phyloP scores from a whole-genome alignment of 2,113 vertebrate species.

The Amblyornis subalaris region DNA sequence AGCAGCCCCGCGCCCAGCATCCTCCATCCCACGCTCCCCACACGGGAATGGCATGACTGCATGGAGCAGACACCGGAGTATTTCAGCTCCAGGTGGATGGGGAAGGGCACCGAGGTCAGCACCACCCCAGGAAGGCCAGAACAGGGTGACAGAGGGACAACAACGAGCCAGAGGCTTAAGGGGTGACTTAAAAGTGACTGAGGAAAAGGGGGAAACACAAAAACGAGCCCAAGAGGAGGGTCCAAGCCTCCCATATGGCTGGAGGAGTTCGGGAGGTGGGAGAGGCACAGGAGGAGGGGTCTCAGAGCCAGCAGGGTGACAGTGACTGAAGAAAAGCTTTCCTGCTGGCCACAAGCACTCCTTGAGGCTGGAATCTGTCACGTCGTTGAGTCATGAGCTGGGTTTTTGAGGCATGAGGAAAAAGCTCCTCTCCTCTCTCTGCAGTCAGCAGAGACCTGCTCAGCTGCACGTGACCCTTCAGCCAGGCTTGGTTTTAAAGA shows the following conservation, averaged over 20 bases:
- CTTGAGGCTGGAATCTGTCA: background rate
- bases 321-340: background rate
- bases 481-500: background rate
- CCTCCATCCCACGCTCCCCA: background rate
- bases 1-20: background rate
- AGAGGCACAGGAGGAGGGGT: background rate
- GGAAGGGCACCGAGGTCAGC: background rate
- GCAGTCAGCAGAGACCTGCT: background rate
- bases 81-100: rapidly evolving
- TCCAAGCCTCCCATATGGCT: rapidly evolving
- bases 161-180: background rate
- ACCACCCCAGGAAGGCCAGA: background rate
- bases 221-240: rapidly evolving
- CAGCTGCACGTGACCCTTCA: background rate
- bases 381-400: background rate
- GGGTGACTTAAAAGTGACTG: background rate
- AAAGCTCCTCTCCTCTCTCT: background rate
- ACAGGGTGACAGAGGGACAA: background rate
- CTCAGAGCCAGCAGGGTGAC: background rate
- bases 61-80: rapidly evolving
- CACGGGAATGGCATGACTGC: rapidly evolving
- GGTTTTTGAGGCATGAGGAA: background rate
- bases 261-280: background rate
- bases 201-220: background rate
- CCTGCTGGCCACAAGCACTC: background rate